Percentiles rank a stretch among this genome's conserved stretches.
Conservation (phyloP, 2,888 invertebrate species). For the Nysson spinosus region DNA sequence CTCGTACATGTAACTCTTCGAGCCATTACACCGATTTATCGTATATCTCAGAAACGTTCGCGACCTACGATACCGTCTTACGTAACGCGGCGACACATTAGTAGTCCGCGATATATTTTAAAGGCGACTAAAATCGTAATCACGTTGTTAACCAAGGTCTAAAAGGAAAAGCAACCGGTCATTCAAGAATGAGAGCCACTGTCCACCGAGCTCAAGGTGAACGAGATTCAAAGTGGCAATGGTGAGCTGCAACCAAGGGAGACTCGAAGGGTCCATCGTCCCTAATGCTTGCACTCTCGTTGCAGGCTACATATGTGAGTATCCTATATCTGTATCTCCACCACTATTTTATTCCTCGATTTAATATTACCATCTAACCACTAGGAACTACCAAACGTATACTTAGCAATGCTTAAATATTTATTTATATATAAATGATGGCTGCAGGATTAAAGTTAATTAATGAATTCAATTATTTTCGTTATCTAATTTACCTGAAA, state of each 20-base stretch:
- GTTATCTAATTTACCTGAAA: too few species aligned
- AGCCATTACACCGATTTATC: too few species aligned
- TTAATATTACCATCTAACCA: too few species aligned
- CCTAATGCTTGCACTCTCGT: slow-evolving; percentile 64
- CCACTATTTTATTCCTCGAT: slow-evolving; percentile 8
- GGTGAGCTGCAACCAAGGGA: slow-evolving; percentile 58
- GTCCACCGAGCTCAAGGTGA: slow-evolving; percentile 74
- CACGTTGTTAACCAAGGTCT: slow-evolving; percentile 13
- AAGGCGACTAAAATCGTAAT: slow-evolving; percentile 28
- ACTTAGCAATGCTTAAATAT: too few species aligned
- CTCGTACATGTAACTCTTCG: too few species aligned
- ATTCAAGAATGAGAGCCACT: slow-evolving; percentile 68
- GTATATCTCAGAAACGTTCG: too few species aligned
- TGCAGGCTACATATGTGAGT: slow-evolving; percentile 44
- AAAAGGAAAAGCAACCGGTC: too few species aligned
- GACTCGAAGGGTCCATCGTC: slow-evolving; percentile 58
- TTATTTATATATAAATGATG: too few species aligned
- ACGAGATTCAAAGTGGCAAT: slow-evolving; percentile 75
- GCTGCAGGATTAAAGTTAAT: too few species aligned
- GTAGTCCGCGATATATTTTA: slow-evolving; percentile 32
- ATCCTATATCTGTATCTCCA: slow-evolving; percentile 14
- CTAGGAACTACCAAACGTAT: too few species aligned
- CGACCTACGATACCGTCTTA: slow-evolving; percentile 43
- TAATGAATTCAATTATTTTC: too few species aligned
- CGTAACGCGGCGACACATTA: slow-evolving; percentile 23